phyloP scores from a whole-genome alignment of 2,888 invertebrate genomes.

The Ecdyonurus torrentis region DNA sequence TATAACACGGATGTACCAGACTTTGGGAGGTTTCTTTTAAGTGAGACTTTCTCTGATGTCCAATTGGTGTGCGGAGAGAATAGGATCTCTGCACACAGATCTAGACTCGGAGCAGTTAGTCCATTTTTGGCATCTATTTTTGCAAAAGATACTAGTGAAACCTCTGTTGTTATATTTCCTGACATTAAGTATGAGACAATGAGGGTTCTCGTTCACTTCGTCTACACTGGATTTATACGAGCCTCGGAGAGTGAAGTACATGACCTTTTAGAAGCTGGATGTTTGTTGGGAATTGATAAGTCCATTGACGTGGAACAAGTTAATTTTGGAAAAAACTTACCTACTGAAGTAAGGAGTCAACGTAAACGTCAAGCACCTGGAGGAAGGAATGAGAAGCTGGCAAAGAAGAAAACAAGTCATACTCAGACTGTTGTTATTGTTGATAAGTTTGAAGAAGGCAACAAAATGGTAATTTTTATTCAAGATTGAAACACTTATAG shows the following conservation, averaged over 20 bases:
- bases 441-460: too few relatives aligned
- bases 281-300: background rate
- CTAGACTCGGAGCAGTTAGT: background rate
- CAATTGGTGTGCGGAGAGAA: background rate
- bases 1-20: background rate
- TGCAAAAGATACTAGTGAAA: background rate
- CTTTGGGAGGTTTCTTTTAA: background rate
- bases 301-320: background rate
- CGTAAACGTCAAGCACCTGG: too few relatives aligned
- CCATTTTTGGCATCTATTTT: background rate
- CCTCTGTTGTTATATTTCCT: background rate
- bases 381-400: too few relatives aligned
- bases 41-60: background rate
- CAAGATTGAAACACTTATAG: too few relatives aligned
- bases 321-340: background rate
- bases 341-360: too few relatives aligned
- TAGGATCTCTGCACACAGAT: background rate
- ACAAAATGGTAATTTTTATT: too few relatives aligned
- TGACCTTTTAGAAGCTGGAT: background rate
- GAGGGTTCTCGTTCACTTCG: background rate
- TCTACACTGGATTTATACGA: conserved; percentile 3
- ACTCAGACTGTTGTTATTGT: too few relatives aligned
- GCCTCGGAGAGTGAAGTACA: background rate
- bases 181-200: background rate
- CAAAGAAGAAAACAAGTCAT: too few relatives aligned